Evolutionary conservation across 2,888 invertebrate genomes (phyloP).

Genomic region (Hololepta plana): DNA sequence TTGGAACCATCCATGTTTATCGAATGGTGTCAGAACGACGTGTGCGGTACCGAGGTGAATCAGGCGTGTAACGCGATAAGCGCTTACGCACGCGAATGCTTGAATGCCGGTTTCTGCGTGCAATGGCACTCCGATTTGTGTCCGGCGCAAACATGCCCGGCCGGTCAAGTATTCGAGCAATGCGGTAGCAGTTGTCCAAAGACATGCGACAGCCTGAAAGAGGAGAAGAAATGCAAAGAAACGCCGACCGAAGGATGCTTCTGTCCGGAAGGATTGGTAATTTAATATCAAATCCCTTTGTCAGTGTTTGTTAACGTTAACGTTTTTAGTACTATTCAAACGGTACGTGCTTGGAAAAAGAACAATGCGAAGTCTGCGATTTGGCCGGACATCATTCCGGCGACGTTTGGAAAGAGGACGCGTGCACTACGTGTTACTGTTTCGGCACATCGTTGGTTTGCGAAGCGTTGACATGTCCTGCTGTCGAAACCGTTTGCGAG

Average conservation of each 20-base stretch:
- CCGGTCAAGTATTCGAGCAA: constrained; percentile 30
- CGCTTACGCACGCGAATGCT: constrained; percentile 57
- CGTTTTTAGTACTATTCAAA: no score
- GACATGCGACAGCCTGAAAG: constrained; percentile 44
- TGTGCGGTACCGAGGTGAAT: constrained; percentile 36
- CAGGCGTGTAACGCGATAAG: constrained; percentile 46
- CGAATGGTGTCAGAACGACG: constrained; percentile 48
- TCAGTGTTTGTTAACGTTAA: no score
- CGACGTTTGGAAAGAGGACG: constrained; percentile 47
- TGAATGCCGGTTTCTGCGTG: constrained; percentile 49
- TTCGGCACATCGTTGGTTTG: constrained; percentile 42
- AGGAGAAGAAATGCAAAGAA: constrained; percentile 14
- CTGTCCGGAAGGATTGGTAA: constrained; percentile 57
- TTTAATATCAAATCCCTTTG: no score
- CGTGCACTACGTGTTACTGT: constrained; percentile 59
- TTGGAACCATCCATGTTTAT: constrained; percentile 51
- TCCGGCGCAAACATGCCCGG: constrained; percentile 38
- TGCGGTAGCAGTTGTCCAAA: constrained; percentile 43
- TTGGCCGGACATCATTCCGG: constrained; percentile 49
- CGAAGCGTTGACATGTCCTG: constrained; percentile 38
- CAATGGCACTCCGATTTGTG: constrained; percentile 53
- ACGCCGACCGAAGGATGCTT: constrained; percentile 60
- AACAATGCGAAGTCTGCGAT: constrained; percentile 56
- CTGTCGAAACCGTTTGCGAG: constrained; percentile 37
- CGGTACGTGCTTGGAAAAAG: constrained; percentile 50